Base-by-base conservation (phyloP, 2,797 vertebrate species). In the Menidia menidia region DNA sequence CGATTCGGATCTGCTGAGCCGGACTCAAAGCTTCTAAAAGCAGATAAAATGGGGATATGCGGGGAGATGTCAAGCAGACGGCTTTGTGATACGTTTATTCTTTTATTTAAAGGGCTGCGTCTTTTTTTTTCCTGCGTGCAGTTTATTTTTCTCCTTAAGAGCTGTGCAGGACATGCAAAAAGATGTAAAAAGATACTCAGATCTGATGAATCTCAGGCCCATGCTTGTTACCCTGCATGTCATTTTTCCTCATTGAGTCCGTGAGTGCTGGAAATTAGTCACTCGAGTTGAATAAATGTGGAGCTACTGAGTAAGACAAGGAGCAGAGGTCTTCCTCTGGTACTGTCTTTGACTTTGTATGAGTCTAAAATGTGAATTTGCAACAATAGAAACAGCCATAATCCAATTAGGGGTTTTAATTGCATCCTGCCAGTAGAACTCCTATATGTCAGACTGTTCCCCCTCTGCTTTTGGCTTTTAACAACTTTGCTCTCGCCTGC, bases 211-310 rank as follows among this genome's bases (percentile, higher is more conserved):
- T 78, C 73, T 67, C 13, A 64, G 65, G 33, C 59, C 6, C 25
- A 25, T 25, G 41, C 15, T 15, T 47, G 76, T 86, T 81, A 84
- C 60, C 59, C 15, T 2, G 47, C 73, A 61, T 84, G 75, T 87
- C 4, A 84, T 88, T 88, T 84, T 83, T 85, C 81, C 88, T 76
- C 74, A 85, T 90, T 91, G 73, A 85, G 69, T 87, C 71, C 71
- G 76, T 79, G 75, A 89, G 80, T 82, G 79, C 62, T 68, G 75
- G 67, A 88, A 88, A 89, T 90, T 77, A 89, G 91, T 91, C 75
- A 86, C 80, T 88, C 57, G 78, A 81, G 82, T 77, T 60, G 77
- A 82, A 76, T 88, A 82, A 88, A 91, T 82, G 68, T 72, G 80
- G 63, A 74, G 77, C 85, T 73, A 69, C 72, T 87, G 83, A 88